Evolutionary conservation across 37 sponge, comb jelly and placozoan species (phyloP).

Genomic region (Eunapius fragilis): DNA sequence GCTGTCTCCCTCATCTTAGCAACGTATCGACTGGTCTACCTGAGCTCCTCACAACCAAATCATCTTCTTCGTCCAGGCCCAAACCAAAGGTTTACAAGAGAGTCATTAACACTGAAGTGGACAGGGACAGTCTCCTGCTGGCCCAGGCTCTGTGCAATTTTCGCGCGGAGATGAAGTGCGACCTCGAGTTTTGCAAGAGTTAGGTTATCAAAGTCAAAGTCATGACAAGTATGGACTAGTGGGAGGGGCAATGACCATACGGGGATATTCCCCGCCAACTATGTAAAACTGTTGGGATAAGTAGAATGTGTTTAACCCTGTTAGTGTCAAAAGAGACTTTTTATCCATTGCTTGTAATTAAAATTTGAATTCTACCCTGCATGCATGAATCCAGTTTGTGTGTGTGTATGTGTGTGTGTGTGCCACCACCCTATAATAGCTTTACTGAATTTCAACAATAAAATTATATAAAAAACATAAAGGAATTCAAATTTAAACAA

Average conservation of each 20-base stretch:
- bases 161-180: slow-evolving; percentile 85
- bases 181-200: slow-evolving; percentile 88
- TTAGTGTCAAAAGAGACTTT: no score
- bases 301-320: neutral
- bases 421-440: no score
- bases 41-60: neutral
- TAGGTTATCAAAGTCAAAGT: slow-evolving; percentile 86
- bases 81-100: slow-evolving; percentile 38
- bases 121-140: slow-evolving; percentile 68
- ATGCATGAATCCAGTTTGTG: neutral
- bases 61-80: neutral
- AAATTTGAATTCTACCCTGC: no score
- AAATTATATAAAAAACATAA: no score
- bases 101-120: slow-evolving; percentile 15
- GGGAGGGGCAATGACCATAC: slow-evolving; percentile 93
- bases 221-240: slow-evolving; percentile 92
- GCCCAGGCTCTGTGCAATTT: slow-evolving; percentile 81
- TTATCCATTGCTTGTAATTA: no score
- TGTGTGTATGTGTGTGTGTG: no score
- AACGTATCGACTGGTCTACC: neutral
- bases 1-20: no score
- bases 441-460: no score
- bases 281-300: slow-evolving; percentile 68
- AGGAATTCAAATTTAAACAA: no score
- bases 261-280: slow-evolving; percentile 98